Evolutionary conservation across 2,888 invertebrate genomes (phyloP).

Genomic region (Tetanocera ferruginea): DNA sequence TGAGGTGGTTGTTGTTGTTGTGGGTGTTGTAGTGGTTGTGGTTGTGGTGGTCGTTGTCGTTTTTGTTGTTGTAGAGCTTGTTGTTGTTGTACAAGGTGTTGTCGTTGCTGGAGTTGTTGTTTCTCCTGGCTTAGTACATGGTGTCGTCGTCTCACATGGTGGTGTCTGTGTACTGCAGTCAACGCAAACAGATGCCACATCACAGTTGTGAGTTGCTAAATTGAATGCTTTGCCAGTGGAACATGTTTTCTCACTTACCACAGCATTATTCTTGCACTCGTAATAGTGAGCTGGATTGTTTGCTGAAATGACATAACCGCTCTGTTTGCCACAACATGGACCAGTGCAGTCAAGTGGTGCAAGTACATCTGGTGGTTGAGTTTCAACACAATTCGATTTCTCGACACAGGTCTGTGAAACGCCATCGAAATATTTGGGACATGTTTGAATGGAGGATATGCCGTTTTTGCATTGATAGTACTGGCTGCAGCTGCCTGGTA

Average conservation of each 20-base stretch:
- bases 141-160: constrained; percentile 24
- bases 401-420: constrained; percentile 54
- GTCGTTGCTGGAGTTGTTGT: constrained; percentile 15
- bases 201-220: constrained; percentile 46
- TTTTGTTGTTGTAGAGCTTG: constrained; percentile 22
- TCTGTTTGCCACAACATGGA: constrained; percentile 44
- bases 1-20: neutral
- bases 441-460: constrained; percentile 49
- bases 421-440: constrained; percentile 57
- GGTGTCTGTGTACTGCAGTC: constrained; percentile 9
- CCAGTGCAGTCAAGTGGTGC: constrained; percentile 40
- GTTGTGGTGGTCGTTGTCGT: constrained; percentile 5
- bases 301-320: constrained; percentile 46
- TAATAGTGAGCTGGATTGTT: constrained; percentile 46
- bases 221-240: constrained; percentile 44
- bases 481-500: constrained; percentile 64
- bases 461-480: constrained; percentile 62
- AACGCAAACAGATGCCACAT: constrained; percentile 37
- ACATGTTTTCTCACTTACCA: constrained; percentile 37
- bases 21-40: neutral
- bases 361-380: neutral
- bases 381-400: constrained; percentile 54
- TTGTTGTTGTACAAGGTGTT: neutral
- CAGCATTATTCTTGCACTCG: constrained; percentile 42
- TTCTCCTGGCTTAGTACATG: neutral